Conservation (phyloP, 2,888 invertebrate genomes). For the Tridacna crocea region DNA sequence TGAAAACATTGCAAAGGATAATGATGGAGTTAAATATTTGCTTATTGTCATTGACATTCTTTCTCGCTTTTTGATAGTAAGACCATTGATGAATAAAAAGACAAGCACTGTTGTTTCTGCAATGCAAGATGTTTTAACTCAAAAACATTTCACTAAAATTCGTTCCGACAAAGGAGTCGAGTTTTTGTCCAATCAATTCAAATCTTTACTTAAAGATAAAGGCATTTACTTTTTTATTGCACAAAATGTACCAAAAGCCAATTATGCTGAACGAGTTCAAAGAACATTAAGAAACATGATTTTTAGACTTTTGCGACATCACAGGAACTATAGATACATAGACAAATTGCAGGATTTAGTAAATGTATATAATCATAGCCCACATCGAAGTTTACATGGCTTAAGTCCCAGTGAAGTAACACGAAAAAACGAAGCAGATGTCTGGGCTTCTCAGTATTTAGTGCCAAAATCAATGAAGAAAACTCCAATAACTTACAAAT, state of each 20-base stretch:
- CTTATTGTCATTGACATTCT: conserved; percentile 46
- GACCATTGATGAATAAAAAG: conserved; percentile 43
- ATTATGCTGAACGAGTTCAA: conserved; percentile 41
- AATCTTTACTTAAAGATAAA: conserved; percentile 35
- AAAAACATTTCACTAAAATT: conserved; percentile 29
- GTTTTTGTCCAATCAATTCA: conserved; percentile 38
- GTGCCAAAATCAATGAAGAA: conserved; percentile 26
- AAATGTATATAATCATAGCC: conserved; percentile 28
- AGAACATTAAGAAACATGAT: conserved; percentile 40
- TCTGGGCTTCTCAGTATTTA: conserved; percentile 40
- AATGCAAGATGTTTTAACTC: conserved; percentile 32
- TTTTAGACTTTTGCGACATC: conserved; percentile 39
- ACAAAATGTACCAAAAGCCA: conserved; percentile 36
- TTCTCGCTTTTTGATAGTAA: conserved; percentile 41
- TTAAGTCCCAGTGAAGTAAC: conserved; percentile 30
- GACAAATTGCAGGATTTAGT: conserved; percentile 38
- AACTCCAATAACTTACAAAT: conserved; percentile 6
- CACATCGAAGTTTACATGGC: conserved; percentile 40
- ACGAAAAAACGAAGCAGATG: conserved; percentile 33
- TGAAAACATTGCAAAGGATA: conserved; percentile 42
- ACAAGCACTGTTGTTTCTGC: conserved; percentile 36
- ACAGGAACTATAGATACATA: conserved; percentile 49
- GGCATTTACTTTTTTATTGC: conserved; percentile 39
- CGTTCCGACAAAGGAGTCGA: conserved; percentile 35
- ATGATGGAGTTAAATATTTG: conserved; percentile 42